Conservation (phyloP, 1,140 invertebrate genomes). For the Limonius californicus region DNA sequence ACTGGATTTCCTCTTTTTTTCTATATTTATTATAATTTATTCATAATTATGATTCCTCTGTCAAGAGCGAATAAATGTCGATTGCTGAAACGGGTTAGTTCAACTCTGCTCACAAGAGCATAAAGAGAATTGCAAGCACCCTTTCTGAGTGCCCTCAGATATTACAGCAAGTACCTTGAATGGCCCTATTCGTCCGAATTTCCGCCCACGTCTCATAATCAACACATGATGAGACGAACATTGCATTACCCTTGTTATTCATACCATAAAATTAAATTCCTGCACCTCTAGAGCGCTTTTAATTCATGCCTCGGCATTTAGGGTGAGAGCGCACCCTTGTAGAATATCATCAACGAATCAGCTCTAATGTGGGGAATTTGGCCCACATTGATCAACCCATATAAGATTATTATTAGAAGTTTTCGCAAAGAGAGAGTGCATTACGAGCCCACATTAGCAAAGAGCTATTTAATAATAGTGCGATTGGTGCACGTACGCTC, state of each 20-base stretch:
- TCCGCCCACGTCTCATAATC: too few relatives aligned
- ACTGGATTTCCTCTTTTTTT: too few relatives aligned
- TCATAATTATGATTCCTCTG: too few relatives aligned
- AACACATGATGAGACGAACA: too few relatives aligned
- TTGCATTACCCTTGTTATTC: not conserved
- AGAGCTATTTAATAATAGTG: constrained; percentile 3
- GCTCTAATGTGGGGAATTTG: not conserved
- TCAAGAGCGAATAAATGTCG: too few relatives aligned
- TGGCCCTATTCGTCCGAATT: too few relatives aligned
- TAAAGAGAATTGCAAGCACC: too few relatives aligned
- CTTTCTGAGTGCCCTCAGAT: too few relatives aligned
- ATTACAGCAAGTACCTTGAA: too few relatives aligned
- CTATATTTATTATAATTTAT: too few relatives aligned
- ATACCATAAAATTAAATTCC: constrained; percentile 4
- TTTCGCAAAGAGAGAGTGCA: not conserved
- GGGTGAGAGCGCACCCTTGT: not conserved
- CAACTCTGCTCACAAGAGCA: too few relatives aligned
- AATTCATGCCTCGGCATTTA: not conserved
- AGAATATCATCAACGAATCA: not conserved
- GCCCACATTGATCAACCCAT: not conserved
- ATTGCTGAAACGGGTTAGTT: too few relatives aligned
- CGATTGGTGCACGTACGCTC: not conserved
- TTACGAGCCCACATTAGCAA: not conserved
- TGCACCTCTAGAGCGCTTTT: not conserved
- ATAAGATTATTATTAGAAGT: constrained; percentile 7